These are phyloP conservation scores for Eremobia ochroleuca DNA, from an alignment of 2,888 invertebrate genomes.

Conservation along the genomic window DNA sequence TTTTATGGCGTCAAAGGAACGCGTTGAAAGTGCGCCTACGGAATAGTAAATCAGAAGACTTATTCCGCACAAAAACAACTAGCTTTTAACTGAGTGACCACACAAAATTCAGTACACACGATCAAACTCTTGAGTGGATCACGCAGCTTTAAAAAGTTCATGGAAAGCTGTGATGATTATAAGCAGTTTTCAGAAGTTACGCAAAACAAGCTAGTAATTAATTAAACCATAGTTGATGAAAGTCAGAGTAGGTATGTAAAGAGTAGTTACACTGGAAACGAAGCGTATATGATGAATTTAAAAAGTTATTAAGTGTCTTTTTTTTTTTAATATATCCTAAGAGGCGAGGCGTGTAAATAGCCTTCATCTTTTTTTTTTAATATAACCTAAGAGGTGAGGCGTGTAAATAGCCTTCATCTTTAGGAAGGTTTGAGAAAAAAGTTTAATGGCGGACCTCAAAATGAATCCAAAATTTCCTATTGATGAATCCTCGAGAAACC, in stretches of 20 bases:
- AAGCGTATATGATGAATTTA: neutral
- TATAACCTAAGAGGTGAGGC: too few relatives aligned
- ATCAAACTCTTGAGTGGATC: neutral
- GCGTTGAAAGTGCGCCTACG: neutral
- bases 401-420: too few relatives aligned
- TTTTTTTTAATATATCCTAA: too few relatives aligned
- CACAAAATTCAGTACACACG: neutral
- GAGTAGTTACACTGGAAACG: neutral
- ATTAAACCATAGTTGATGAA: neutral
- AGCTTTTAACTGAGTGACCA: neutral
- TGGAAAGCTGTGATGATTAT: neutral
- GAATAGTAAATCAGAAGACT: constrained; percentile 33
- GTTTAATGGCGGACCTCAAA: too few relatives aligned
- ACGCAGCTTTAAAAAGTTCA: neutral
- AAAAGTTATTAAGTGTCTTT: neutral
- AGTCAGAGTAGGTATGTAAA: neutral
- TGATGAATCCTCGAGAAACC: too few relatives aligned
- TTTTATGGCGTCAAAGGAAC: constrained; percentile 16
- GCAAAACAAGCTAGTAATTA: neutral
- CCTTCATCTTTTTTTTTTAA: too few relatives aligned
- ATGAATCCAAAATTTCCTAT: too few relatives aligned
- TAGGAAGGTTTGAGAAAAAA: too few relatives aligned
- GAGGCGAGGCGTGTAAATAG: too few relatives aligned
- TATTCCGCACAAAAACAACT: neutral
- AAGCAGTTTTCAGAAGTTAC: neutral